Percentiles rank a stretch among this genome's conserved stretches.
phyloP scores from a whole-genome alignment of 2,113 vertebrate genomes.

The Poecile atricapillus region DNA sequence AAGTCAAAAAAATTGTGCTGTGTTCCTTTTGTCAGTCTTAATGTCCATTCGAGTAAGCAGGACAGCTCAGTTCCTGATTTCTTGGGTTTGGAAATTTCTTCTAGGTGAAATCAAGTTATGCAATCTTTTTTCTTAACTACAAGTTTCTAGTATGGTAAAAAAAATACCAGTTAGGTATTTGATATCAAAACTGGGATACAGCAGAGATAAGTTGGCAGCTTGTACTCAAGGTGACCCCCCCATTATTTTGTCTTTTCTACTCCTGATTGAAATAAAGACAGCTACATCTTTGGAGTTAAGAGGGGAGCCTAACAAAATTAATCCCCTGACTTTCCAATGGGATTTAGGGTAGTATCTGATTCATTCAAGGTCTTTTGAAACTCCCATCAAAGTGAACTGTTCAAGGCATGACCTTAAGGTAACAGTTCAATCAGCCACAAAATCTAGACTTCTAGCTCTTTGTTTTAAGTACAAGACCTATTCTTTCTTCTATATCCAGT shows the following conservation, averaged over 20 bases:
- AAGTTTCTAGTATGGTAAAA: neutral
- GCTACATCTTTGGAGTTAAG: neutral
- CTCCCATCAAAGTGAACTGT: constrained; percentile 38
- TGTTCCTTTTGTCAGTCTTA: neutral
- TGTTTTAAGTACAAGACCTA: constrained; percentile 11
- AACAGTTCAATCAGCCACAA: constrained; percentile 27
- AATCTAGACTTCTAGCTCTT: constrained; percentile 27
- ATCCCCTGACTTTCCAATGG: neutral
- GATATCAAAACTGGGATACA: neutral
- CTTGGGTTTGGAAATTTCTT: neutral
- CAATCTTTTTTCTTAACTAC: neutral
- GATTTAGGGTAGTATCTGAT: neutral
- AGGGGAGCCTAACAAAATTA: neutral
- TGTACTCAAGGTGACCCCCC: neutral
- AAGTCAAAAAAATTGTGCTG: neutral
- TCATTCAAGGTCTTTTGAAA: constrained; percentile 35
- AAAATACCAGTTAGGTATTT: neutral
- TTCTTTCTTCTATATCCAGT: constrained; percentile 49
- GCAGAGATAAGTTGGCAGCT: neutral
- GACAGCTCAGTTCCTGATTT: neutral
- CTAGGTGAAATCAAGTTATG: neutral
- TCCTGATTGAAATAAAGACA: neutral
- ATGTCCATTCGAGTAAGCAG: neutral
- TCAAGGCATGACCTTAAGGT: constrained; percentile 46
- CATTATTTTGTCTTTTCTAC: neutral